These are phyloP conservation scores for Amiota minor DNA, from an alignment of 2,888 invertebrate species.

Conservation along the genomic window DNA sequence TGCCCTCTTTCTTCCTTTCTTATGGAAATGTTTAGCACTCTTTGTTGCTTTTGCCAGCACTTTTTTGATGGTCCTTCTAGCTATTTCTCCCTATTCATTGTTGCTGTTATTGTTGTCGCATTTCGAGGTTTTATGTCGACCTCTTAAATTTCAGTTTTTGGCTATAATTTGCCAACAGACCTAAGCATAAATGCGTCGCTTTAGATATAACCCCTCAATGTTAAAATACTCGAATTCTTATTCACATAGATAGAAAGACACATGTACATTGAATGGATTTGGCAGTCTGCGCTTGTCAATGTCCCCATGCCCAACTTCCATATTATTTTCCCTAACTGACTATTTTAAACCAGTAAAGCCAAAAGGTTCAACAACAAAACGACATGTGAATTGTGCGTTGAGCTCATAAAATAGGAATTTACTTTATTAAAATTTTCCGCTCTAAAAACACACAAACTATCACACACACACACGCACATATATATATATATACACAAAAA, in stretches of 20 bases:
- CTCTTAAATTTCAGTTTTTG: slow-evolving; percentile 18
- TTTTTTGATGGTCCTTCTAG: too few species aligned
- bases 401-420: slow-evolving; percentile 64
- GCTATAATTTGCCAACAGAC: slow-evolving; percentile 12
- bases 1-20: too few species aligned
- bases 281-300: background rate
- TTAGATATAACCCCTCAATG: background rate
- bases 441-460: slow-evolving; percentile 47
- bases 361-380: slow-evolving; percentile 7
- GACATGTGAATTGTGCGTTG: slow-evolving; percentile 25
- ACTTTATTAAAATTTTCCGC: slow-evolving; percentile 66
- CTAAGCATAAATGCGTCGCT: slow-evolving; percentile 1
- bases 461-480: background rate
- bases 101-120: slow-evolving; percentile 4
- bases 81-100: background rate
- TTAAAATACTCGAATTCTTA: too few species aligned
- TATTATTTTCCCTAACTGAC: background rate
- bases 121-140: background rate
- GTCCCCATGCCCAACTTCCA: background rate
- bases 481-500: background rate
- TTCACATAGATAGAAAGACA: background rate
- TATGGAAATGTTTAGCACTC: too few species aligned
- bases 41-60: too few species aligned
- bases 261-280: slow-evolving; percentile 6
- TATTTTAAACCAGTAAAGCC: slow-evolving; percentile 1